These are phyloP conservation scores for Acrossocheilus fasciatus DNA, from an alignment of 2,797 vertebrate genomes.

Conservation along the genomic window DNA sequence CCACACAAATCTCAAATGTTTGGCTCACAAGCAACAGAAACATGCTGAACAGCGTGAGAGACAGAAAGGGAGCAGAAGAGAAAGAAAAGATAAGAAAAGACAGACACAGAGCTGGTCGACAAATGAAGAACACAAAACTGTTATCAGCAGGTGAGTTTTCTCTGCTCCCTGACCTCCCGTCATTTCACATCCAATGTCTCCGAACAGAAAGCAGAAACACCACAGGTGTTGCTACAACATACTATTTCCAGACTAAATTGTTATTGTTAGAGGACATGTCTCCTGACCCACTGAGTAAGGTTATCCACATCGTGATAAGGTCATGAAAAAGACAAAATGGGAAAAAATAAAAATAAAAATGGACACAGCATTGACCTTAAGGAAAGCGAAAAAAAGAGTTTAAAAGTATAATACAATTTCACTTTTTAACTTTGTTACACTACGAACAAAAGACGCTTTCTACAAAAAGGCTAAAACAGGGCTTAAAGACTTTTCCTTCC, in stretches of 20 bases:
- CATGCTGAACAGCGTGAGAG: constrained; percentile 8
- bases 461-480: not conserved
- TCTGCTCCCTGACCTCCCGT: not conserved
- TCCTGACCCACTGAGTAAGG: not conserved
- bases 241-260: not conserved
- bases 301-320: not conserved
- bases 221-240: constrained; percentile 16
- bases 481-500: not conserved
- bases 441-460: not conserved
- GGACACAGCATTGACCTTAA: not conserved
- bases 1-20: constrained; percentile 3
- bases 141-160: not conserved
- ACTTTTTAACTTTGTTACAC: not conserved
- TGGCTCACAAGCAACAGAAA: constrained; percentile 1
- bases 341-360: not conserved
- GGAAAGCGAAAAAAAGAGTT: not conserved
- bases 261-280: not conserved
- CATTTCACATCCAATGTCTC: constrained; percentile 1
- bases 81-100: not conserved
- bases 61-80: not conserved
- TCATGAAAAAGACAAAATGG: not conserved
- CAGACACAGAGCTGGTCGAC: not conserved
- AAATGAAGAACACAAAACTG: not conserved
- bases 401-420: not conserved
- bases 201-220: not conserved